Evolutionary conservation across 2,888 invertebrate genomes (phyloP).

Genomic region (Ophion costatus): DNA sequence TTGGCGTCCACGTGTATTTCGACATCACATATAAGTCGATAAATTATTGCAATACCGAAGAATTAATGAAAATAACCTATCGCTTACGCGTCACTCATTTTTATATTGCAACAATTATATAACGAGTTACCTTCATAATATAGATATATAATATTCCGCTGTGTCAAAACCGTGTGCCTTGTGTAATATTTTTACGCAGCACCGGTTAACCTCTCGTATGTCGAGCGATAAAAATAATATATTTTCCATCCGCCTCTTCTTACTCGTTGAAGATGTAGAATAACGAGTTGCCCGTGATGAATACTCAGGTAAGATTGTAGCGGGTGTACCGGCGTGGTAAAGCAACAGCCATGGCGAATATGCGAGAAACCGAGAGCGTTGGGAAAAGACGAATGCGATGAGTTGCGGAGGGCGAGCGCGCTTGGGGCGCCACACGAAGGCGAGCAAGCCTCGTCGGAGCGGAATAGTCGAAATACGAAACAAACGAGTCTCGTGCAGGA

Average conservation of each 20-base stretch:
- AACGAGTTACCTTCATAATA: too few relatives aligned
- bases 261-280: background rate
- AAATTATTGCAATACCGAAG: too few relatives aligned
- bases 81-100: too few relatives aligned
- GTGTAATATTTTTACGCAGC: background rate
- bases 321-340: background rate
- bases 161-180: background rate
- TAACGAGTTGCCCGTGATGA: background rate
- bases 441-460: constrained; percentile 65
- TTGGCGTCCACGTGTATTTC: too few relatives aligned
- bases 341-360: constrained; percentile 27
- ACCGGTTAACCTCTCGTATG: background rate
- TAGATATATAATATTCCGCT: background rate
- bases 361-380: constrained; percentile 20
- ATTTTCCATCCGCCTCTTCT: background rate
- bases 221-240: background rate
- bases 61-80: too few relatives aligned
- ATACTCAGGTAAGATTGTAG: background rate
- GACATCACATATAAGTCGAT: too few relatives aligned
- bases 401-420: constrained; percentile 54
- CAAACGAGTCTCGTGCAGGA: constrained; percentile 75
- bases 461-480: constrained; percentile 81
- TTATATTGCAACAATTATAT: too few relatives aligned
- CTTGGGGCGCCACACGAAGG: constrained; percentile 43
- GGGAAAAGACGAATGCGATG: constrained; percentile 27